Conservation (phyloP, 2,113 vertebrate species). For the Nipponia nippon region DNA sequence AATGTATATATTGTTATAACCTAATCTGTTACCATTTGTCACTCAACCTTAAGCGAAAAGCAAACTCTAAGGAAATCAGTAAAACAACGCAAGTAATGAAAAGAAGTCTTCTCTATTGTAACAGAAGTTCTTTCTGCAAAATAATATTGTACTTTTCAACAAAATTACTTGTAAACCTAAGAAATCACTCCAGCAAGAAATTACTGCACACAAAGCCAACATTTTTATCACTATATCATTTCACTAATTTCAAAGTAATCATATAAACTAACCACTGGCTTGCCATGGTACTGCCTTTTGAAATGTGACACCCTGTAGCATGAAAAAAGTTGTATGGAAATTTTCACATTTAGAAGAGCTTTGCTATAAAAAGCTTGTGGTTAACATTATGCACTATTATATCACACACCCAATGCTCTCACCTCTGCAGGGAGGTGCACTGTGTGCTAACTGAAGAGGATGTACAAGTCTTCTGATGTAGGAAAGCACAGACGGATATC, state of each 20-base stretch:
- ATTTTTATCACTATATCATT: conserved; percentile 12
- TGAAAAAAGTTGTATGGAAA: conserved; percentile 19
- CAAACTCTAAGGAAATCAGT: background rate
- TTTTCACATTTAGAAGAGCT: conserved; percentile 20
- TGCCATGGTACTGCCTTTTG: background rate
- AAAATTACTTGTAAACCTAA: background rate
- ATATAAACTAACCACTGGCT: background rate
- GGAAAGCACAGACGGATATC: conserved; percentile 11
- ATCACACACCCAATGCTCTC: conserved; percentile 7
- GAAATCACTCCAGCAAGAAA: conserved; percentile 17
- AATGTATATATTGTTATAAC: background rate
- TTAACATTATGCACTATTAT: background rate
- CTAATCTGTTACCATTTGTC: background rate
- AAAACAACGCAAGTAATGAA: background rate
- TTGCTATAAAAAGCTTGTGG: conserved; percentile 45
- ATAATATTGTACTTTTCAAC: background rate
- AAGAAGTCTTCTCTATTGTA: background rate
- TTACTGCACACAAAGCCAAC: background rate
- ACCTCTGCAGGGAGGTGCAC: background rate
- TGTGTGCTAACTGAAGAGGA: background rate
- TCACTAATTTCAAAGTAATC: conserved; percentile 45
- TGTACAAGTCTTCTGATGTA: background rate
- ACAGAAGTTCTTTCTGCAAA: background rate
- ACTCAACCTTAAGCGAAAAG: background rate
- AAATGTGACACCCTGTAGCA: conserved; percentile 22